Evolutionary conservation across 2,888 invertebrate species (phyloP).

Genomic region (Tyria jacobaeae): DNA sequence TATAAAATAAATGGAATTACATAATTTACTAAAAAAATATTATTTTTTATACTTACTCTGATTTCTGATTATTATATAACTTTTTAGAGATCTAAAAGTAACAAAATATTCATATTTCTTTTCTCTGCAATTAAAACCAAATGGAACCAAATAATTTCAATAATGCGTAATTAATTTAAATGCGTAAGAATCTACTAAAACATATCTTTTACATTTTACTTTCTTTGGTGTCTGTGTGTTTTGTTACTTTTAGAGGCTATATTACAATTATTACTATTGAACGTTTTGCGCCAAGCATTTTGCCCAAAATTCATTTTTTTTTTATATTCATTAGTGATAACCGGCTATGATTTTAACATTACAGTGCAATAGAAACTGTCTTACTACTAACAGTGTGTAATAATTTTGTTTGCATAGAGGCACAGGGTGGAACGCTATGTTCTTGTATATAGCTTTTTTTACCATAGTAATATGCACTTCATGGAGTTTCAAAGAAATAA

Average conservation of each 20-base stretch:
- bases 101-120: too few species aligned
- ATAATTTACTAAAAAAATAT: slow-evolving; percentile 56
- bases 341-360: slow-evolving; percentile 44
- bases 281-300: too few species aligned
- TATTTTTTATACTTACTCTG: slow-evolving; percentile 40
- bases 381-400: slow-evolving; percentile 49
- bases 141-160: slow-evolving; percentile 42
- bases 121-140: slow-evolving; percentile 61
- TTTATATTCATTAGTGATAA: slow-evolving; percentile 43
- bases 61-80: too few species aligned
- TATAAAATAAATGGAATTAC: slow-evolving; percentile 44
- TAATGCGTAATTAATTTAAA: slow-evolving; percentile 60
- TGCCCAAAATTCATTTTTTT: slow-evolving; percentile 34
- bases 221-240: slow-evolving; percentile 28
- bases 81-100: too few species aligned
- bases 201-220: not conserved
- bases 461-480: slow-evolving; percentile 61
- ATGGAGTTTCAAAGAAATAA: slow-evolving; percentile 66
- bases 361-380: slow-evolving; percentile 47
- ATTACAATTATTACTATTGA: slow-evolving; percentile 42
- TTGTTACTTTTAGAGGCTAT: slow-evolving; percentile 32
- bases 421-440: slow-evolving; percentile 63
- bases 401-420: slow-evolving; percentile 57
- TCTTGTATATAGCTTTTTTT: slow-evolving; percentile 64
- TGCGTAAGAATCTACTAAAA: slow-evolving; percentile 34